phyloP scores from a whole-genome alignment of 2,113 vertebrate genomes.

The Mesembrinibis cayennensis region DNA sequence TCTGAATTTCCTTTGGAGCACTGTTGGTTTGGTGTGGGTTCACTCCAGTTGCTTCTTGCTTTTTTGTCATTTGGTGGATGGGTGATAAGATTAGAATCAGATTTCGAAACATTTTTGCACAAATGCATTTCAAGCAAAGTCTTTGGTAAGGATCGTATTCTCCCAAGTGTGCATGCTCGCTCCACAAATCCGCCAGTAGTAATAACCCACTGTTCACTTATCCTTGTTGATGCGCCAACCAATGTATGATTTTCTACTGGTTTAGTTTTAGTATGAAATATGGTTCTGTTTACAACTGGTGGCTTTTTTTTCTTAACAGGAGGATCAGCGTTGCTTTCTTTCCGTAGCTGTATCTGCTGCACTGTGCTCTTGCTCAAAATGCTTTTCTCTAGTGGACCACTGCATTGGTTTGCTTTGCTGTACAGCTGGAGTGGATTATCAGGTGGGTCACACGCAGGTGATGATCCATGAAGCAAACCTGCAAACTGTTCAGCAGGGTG shows the following conservation, averaged over 20 bases:
- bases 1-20: constrained; percentile 83
- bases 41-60: constrained; percentile 82
- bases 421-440: constrained; percentile 93
- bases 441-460: constrained; percentile 90
- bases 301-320: constrained; percentile 83
- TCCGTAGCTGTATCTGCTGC: constrained; percentile 53
- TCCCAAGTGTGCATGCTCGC: constrained; percentile 90
- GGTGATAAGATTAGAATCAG: constrained; percentile 91
- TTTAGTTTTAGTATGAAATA: constrained; percentile 90
- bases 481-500: constrained; percentile 89
- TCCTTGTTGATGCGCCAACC: constrained; percentile 62
- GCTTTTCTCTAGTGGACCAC: constrained; percentile 53
- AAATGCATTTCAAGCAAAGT: constrained; percentile 89
- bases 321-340: constrained; percentile 63
- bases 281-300: constrained; percentile 90
- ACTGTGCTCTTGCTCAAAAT: constrained; percentile 71
- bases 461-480: constrained; percentile 94
- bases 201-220: constrained; percentile 75
- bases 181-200: constrained; percentile 83
- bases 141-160: constrained; percentile 91
- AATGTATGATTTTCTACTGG: constrained; percentile 75
- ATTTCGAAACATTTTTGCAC: constrained; percentile 92
- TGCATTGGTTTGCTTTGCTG: constrained; percentile 66
- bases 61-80: constrained; percentile 84
- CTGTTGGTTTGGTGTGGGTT: constrained; percentile 76